Conservation (phyloP, 1,140 invertebrate genomes). For the Ephestia elutella region DNA sequence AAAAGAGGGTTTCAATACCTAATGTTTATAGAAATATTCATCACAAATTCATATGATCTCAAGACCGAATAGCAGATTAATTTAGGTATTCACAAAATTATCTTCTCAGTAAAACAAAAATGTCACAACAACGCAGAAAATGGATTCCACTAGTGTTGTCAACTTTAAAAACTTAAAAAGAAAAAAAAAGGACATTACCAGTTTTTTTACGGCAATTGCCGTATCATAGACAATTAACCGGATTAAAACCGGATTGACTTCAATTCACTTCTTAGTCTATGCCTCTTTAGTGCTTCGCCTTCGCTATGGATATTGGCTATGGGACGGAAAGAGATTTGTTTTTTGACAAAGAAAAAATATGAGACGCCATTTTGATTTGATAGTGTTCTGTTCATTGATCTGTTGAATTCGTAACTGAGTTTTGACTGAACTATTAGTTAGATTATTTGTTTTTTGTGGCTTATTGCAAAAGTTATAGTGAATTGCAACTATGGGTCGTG, state of each 20-base stretch:
- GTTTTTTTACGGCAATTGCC: too few relatives aligned
- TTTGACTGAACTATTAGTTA: constrained; percentile 4
- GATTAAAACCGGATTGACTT: too few relatives aligned
- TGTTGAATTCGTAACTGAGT: constrained; percentile 22
- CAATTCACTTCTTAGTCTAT: too few relatives aligned
- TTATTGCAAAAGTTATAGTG: background rate
- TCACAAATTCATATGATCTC: constrained; percentile 46
- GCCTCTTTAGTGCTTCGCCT: too few relatives aligned
- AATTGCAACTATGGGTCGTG: constrained; percentile 46
- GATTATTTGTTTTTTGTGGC: background rate
- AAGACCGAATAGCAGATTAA: constrained; percentile 39
- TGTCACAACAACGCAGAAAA: constrained; percentile 74
- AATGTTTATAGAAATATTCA: constrained; percentile 22
- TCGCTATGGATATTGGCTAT: too few relatives aligned
- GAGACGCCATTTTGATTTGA: constrained; percentile 43
- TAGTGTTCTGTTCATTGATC: constrained; percentile 15
- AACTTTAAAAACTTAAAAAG: constrained; percentile 19
- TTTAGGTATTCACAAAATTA: constrained; percentile 33
- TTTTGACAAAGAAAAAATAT: too few relatives aligned
- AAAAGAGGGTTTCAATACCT: constrained; percentile 23
- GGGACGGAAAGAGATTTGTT: too few relatives aligned
- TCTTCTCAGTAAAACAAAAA: constrained; percentile 57
- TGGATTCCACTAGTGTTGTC: constrained; percentile 51
- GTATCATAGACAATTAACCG: too few relatives aligned
- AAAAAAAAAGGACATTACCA: background rate